Evolutionary conservation across 2,113 vertebrate species (phyloP).

Genomic region (Lophius piscatorius): DNA sequence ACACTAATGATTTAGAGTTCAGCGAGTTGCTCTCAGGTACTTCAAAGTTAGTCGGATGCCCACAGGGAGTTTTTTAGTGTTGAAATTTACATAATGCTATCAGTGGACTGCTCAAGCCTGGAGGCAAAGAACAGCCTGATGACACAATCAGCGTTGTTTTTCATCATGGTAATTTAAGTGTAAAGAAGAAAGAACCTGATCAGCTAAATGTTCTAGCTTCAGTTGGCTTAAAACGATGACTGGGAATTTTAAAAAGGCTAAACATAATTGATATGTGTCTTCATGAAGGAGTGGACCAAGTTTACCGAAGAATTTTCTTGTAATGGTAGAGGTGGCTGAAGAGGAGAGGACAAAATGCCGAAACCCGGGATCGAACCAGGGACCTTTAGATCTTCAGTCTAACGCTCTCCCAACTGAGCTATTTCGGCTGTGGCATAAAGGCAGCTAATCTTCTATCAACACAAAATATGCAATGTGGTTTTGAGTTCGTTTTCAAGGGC

Average conservation of each 20-base stretch:
- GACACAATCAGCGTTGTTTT: neutral
- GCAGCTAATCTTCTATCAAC: too few species aligned
- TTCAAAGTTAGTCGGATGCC: constrained; percentile 46
- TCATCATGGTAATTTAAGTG: neutral
- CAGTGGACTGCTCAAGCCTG: neutral
- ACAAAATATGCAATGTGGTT: too few species aligned
- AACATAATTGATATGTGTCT: too few species aligned
- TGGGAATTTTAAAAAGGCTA: too few species aligned
- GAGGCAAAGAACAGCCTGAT: neutral
- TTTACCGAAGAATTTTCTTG: too few species aligned
- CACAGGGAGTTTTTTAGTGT: constrained; percentile 19
- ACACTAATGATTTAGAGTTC: constrained; percentile 45
- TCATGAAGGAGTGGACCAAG: too few species aligned
- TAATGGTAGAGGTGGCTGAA: neutral
- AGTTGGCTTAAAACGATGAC: too few species aligned
- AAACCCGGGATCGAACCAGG: constrained; percentile 60
- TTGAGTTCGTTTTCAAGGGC: too few species aligned
- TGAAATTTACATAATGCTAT: constrained; percentile 16
- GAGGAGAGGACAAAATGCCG: constrained; percentile 41
- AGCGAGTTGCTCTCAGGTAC: constrained; percentile 8
- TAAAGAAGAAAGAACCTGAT: constrained; percentile 1
- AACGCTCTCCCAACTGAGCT: constrained; percentile 62
- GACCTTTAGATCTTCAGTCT: constrained; percentile 61
- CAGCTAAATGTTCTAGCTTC: too few species aligned
- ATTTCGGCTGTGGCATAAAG: constrained; percentile 3